Evolutionary conservation across 2,113 vertebrate genomes (phyloP).

Genomic region (Bolborhynchus lineola): DNA sequence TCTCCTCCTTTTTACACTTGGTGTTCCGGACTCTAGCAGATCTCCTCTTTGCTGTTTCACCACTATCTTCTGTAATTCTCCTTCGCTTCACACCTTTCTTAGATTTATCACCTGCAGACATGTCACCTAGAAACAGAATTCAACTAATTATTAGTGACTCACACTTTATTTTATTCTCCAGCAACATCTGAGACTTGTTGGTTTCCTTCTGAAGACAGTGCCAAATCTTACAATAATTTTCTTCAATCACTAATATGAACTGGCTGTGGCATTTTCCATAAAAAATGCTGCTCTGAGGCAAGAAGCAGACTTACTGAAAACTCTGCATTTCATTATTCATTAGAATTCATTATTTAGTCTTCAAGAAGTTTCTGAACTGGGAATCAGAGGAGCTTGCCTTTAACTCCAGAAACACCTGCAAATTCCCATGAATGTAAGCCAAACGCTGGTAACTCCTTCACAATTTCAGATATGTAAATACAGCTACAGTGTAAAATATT

Average conservation of each 20-base stretch:
- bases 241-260: background rate
- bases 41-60: slow-evolving; percentile 92
- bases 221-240: background rate
- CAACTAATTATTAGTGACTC: background rate
- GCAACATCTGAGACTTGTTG: background rate
- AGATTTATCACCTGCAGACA: slow-evolving; percentile 82
- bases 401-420: background rate
- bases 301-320: background rate
- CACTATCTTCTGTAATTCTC: slow-evolving; percentile 85
- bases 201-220: background rate
- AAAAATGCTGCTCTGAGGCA: background rate
- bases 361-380: background rate
- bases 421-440: background rate
- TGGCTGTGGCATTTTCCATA: background rate
- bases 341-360: background rate
- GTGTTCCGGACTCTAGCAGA: slow-evolving; percentile 96
- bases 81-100: slow-evolving; percentile 93
- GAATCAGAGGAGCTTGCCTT: background rate
- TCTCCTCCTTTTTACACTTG: slow-evolving; percentile 97
- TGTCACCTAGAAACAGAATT: slow-evolving; percentile 71
- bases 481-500: background rate
- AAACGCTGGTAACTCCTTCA: background rate
- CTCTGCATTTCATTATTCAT: background rate
- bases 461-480: background rate
- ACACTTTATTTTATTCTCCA: background rate